These are phyloP conservation scores for Cheilosia grossa DNA, from an alignment of 2,888 invertebrate species.

Conservation along the genomic window DNA sequence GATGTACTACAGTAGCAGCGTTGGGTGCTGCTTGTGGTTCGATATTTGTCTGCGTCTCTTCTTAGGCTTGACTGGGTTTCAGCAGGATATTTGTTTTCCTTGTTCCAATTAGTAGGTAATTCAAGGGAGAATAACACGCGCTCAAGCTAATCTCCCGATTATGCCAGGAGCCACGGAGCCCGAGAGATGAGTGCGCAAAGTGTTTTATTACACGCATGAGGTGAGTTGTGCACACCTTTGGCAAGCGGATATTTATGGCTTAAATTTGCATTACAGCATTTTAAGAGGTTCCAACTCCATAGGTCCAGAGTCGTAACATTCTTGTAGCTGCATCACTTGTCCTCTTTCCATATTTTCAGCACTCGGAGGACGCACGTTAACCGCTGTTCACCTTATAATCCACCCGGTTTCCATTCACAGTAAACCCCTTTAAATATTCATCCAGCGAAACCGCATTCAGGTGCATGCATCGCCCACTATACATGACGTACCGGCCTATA, in stretches of 20 bases:
- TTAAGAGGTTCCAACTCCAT: neutral
- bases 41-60: slow-evolving; percentile 21
- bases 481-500: slow-evolving; percentile 8
- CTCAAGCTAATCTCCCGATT: slow-evolving; percentile 62
- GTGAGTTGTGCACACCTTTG: neutral
- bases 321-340: slow-evolving; percentile 45
- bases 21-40: slow-evolving; percentile 27
- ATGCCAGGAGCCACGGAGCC: slow-evolving; percentile 20
- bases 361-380: slow-evolving; percentile 11
- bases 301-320: neutral
- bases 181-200: slow-evolving; percentile 13
- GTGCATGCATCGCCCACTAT: slow-evolving; percentile 39
- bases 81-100: slow-evolving; percentile 44
- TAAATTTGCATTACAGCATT: neutral
- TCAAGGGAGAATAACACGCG: slow-evolving; percentile 40
- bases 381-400: slow-evolving; percentile 29
- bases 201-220: slow-evolving; percentile 9
- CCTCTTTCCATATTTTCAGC: slow-evolving; percentile 53
- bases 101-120: slow-evolving; percentile 70
- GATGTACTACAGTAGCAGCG: neutral
- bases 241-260: neutral
- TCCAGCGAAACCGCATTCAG: slow-evolving; percentile 57
- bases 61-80: slow-evolving; percentile 2
- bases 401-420: slow-evolving; percentile 2
- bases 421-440: slow-evolving; percentile 65